Conservation (phyloP, 2,113 vertebrate species). For the Ranitomeya variabilis region DNA sequence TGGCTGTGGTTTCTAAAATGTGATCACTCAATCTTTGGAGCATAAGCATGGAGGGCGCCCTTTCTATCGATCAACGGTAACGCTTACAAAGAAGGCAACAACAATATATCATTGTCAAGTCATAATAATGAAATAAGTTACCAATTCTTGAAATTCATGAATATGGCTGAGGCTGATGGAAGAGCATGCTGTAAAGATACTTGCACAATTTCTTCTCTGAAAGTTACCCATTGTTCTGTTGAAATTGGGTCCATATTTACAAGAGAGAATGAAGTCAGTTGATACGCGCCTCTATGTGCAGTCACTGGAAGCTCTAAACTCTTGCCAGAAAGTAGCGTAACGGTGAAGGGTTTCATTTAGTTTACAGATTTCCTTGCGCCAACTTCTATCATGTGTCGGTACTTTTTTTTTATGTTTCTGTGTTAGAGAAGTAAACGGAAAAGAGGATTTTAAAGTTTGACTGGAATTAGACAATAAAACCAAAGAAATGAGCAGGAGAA, state of each 20-base stretch:
- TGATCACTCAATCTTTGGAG: no score
- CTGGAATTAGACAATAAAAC: neutral
- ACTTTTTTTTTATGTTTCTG: neutral
- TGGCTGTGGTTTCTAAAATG: neutral
- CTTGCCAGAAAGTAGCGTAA: neutral
- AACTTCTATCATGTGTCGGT: neutral
- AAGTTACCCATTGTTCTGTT: neutral
- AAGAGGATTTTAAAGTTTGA: neutral
- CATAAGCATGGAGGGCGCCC: neutral
- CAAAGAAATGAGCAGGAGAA: no score
- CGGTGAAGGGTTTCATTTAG: neutral
- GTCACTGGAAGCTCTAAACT: neutral
- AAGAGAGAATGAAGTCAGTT: neutral
- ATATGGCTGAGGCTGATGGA: neutral
- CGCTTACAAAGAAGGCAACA: neutral
- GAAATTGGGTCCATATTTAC: neutral
- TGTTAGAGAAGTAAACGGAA: neutral
- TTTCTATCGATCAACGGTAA: neutral
- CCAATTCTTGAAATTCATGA: neutral
- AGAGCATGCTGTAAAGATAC: neutral
- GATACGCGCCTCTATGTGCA: neutral
- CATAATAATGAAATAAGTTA: neutral
- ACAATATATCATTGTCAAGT: neutral
- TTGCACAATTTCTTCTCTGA: neutral
- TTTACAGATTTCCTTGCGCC: neutral